A percentile compares a stretch with the other conserved stretches of the same genome.
Evolutionary conservation across 2,113 vertebrate species (phyloP).

Genomic region (Rynchops niger): DNA sequence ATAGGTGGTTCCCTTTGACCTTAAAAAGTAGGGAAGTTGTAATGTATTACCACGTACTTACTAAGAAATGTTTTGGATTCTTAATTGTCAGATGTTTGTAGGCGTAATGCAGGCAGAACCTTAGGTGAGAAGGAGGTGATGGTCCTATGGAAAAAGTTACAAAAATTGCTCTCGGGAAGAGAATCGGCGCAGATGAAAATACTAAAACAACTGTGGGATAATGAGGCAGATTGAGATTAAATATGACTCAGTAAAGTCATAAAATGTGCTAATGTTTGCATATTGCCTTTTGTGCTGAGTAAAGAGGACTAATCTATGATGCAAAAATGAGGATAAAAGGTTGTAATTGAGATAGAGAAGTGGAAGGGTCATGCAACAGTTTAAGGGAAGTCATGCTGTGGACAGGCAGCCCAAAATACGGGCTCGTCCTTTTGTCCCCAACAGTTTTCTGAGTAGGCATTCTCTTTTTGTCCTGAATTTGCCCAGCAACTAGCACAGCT

Average conservation of each 20-base stretch:
- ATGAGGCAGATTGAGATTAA: neutral
- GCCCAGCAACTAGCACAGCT: neutral
- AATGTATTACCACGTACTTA: neutral
- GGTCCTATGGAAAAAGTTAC: neutral
- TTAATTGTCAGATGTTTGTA: neutral
- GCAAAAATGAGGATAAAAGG: neutral
- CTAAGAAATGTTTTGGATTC: neutral
- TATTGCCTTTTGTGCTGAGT: neutral
- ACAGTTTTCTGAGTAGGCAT: neutral
- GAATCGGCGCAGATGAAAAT: neutral
- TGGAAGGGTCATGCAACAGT: neutral
- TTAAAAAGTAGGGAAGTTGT: neutral
- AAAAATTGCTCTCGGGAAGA: neutral
- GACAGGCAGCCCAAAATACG: neutral
- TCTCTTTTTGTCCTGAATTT: neutral
- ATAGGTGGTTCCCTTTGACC: neutral
- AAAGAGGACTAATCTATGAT: neutral
- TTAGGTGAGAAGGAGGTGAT: neutral
- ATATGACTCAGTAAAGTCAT: neutral
- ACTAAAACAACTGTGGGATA: neutral
- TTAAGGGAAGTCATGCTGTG: neutral
- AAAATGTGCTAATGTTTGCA: neutral
- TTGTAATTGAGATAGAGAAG: neutral
- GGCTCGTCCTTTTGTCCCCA: neutral
- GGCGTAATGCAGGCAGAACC: neutral